Conservation (phyloP, 2,113 vertebrate species). For the Fukomys damarensis region DNA sequence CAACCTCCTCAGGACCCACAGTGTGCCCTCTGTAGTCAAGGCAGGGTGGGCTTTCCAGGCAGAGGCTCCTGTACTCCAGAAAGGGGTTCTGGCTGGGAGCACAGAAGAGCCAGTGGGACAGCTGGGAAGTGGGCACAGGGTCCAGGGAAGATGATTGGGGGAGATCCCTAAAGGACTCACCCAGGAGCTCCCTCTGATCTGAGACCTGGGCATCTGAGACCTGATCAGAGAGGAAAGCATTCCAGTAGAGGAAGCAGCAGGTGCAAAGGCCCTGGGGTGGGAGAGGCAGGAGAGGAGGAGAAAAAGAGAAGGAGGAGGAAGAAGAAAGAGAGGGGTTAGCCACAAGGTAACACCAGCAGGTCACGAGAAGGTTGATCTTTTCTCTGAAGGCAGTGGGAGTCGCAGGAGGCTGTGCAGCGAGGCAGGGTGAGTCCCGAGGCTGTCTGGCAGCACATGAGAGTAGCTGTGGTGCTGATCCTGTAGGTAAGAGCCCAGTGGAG, state of each 20-base stretch:
- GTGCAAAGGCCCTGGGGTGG: not conserved
- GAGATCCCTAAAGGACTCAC: not conserved
- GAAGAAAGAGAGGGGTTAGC: not conserved
- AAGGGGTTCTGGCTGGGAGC: not conserved
- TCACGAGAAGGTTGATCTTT: not conserved
- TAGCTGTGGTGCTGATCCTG: not conserved
- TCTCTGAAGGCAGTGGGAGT: not conserved
- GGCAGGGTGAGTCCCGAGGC: not conserved
- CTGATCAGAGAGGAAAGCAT: not conserved
- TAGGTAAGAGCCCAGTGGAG: not conserved
- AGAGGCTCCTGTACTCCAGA: not conserved
- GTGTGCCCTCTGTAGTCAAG: not conserved
- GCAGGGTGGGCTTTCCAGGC: not conserved
- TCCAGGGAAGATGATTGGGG: not conserved
- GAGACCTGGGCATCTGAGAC: not conserved
- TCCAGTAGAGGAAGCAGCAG: not conserved
- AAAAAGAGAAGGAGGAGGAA: too few species aligned
- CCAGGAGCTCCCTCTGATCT: not conserved
- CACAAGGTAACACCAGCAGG: rapidly evolving
- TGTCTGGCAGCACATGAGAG: not conserved
- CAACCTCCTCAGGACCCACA: too few species aligned
- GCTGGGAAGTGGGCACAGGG: not conserved
- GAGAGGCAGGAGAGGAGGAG: not conserved
- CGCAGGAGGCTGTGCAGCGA: not conserved
- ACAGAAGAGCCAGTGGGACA: not conserved